These are phyloP conservation scores for Vanacampus margaritifer DNA, from an alignment of 2,113 vertebrate genomes.

Conservation along the genomic window DNA sequence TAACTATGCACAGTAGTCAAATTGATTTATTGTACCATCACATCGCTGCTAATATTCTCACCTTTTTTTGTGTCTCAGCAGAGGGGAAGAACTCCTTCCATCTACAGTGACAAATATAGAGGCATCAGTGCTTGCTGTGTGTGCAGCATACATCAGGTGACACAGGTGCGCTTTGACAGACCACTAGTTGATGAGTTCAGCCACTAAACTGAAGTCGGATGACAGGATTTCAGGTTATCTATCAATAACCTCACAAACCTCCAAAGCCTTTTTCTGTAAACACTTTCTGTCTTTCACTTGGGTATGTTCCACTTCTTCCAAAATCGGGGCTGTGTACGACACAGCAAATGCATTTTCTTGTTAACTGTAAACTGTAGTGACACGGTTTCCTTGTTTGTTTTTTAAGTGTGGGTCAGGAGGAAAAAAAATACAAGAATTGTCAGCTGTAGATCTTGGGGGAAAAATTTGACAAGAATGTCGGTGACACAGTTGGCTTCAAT, in stretches of 20 bases:
- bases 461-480: background rate
- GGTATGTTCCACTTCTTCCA: constrained; percentile 34
- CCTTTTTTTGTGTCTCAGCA: constrained; percentile 16
- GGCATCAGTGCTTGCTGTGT: constrained; percentile 21
- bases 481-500: background rate
- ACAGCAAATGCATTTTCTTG: constrained; percentile 18
- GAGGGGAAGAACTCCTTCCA: constrained; percentile 27
- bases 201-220: constrained; percentile 10
- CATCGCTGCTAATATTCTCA: background rate
- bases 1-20: background rate
- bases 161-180: constrained; percentile 37
- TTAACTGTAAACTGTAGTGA: constrained; percentile 41
- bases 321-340: constrained; percentile 15
- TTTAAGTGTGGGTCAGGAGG: constrained; percentile 1
- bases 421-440: background rate
- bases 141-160: constrained; percentile 19
- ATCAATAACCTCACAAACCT: constrained; percentile 33
- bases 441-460: background rate
- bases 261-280: constrained; percentile 61
- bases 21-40: background rate
- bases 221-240: constrained; percentile 31
- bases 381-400: constrained; percentile 33
- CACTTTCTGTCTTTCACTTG: constrained; percentile 30
- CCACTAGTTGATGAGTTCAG: constrained; percentile 22
- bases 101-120: constrained; percentile 16